Evolutionary conservation across 1,140 invertebrate species (phyloP), one percentile per base, ranked within the genome.

Genomic region (Drosophila subobscura): DNA sequence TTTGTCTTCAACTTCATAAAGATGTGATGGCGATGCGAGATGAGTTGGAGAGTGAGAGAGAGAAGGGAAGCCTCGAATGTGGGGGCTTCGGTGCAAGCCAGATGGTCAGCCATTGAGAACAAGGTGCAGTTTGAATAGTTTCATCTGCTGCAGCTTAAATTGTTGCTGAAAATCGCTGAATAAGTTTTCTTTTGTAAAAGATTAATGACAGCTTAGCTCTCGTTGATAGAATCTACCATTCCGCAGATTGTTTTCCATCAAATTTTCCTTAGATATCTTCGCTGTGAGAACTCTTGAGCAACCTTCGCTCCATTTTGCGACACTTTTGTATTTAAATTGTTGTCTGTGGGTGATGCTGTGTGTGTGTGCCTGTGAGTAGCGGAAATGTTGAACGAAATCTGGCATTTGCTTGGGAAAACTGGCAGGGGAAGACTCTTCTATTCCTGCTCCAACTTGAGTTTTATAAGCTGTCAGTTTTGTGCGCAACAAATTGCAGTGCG

Each of bases 1-100:
- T 86, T 86, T 71, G 81, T 86, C 73, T 81, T 78, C 85, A 88
- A 85, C 83, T 88, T 75, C 78, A 88, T 66, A 77, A 61, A 54
- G 47, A 75, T 75, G 51, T 54, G 60, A 65, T 49, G 52, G 22
- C 52, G 47, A 44, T 14, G 53, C 51, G 49, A 51, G 68, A 12
- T 52, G 44, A 42, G 63, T 29, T 25, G 49, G 46, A 20, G 2
- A 2, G 29, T 20, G n/a, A 8, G 16, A 4, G 16, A 4, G 16
- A 20, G 16, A 20, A 20, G 16, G 1, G 16, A 20, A 7, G 33
- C 5, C 5, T 22, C 4, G 22, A 7, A 7, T 14, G 45, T 27
- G 37, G 20, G 14, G 10, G 20, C 27, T 63, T 44, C 37, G 49
- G 37, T 20, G 47, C 54, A 10, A 55, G 65, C 67, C 58, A 51